These are phyloP conservation scores for Eulemur coronatus DNA, from an alignment of 2,797 vertebrate species.

Conservation along the genomic window DNA sequence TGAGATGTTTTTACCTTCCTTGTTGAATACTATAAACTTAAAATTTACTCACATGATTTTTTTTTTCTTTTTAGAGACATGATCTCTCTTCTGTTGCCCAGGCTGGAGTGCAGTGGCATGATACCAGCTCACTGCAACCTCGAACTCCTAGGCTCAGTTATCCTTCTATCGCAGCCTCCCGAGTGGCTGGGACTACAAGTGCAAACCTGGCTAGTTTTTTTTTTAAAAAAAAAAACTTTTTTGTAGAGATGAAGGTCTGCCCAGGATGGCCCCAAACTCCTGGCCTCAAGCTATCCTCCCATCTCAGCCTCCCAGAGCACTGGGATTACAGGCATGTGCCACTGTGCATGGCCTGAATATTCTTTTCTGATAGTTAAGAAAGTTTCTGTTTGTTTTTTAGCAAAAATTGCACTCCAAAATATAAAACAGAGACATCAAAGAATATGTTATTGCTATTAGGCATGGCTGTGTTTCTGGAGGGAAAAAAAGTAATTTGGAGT, in stretches of 20 bases:
- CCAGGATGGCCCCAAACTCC: not conserved
- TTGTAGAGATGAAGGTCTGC: not conserved
- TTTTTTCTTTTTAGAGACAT: not conserved
- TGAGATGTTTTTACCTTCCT: not conserved
- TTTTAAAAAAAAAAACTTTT: not conserved
- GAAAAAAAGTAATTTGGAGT: not conserved
- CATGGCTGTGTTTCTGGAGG: not conserved
- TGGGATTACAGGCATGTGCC: not conserved
- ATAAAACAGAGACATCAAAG: not conserved
- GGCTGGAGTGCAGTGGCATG: not conserved
- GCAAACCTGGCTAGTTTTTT: not conserved
- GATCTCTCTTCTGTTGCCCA: not conserved
- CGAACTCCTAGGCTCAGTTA: not conserved
- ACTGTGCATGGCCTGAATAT: not conserved
- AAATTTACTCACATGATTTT: not conserved
- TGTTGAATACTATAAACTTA: not conserved
- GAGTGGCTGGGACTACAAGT: not conserved
- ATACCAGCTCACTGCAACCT: not conserved
- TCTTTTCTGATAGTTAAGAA: slow-evolving; percentile 14
- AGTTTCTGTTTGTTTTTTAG: not conserved
- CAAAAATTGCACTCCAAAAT: not conserved
- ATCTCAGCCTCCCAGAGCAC: not conserved
- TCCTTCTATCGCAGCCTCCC: not conserved
- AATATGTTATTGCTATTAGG: not conserved
- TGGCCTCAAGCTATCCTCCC: not conserved